These are phyloP conservation scores for Drosophila nr. perissopoda DNA, from an alignment of 2,888 invertebrate genomes.

Conservation along the genomic window DNA sequence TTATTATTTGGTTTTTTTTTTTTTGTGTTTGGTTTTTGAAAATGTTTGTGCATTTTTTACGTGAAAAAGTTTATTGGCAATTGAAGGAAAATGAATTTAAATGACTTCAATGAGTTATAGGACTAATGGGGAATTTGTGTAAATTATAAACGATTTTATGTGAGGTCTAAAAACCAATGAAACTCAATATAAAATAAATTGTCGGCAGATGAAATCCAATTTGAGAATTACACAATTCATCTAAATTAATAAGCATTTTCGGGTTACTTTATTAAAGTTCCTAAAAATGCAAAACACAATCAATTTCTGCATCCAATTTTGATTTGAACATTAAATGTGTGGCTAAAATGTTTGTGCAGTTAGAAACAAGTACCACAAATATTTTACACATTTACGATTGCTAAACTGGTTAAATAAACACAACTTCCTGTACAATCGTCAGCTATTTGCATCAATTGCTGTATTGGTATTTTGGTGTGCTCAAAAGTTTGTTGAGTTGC, in stretches of 20 bases:
- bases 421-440: conserved; percentile 25
- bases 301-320: neutral
- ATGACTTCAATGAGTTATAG: conserved; percentile 40
- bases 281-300: neutral
- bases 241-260: neutral
- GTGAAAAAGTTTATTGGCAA: conserved; percentile 11
- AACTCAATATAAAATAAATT: conserved; percentile 1
- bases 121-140: conserved; percentile 24
- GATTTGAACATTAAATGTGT: neutral
- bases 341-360: neutral
- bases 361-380: neutral
- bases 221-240: neutral
- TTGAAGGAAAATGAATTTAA: conserved; percentile 50
- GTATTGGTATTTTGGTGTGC: conserved; percentile 30
- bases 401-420: conserved; percentile 14
- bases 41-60: conserved; percentile 4
- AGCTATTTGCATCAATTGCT: conserved; percentile 30
- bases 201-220: neutral
- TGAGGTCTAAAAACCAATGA: conserved; percentile 14
- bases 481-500: conserved; percentile 39
- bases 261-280: neutral
- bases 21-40: neutral
- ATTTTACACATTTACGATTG: neutral
- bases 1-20: conserved; percentile 11
- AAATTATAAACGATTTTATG: conserved; percentile 19